Evolutionary conservation across 2,888 invertebrate genomes (phyloP).

Genomic region (Acheta domesticus): DNA sequence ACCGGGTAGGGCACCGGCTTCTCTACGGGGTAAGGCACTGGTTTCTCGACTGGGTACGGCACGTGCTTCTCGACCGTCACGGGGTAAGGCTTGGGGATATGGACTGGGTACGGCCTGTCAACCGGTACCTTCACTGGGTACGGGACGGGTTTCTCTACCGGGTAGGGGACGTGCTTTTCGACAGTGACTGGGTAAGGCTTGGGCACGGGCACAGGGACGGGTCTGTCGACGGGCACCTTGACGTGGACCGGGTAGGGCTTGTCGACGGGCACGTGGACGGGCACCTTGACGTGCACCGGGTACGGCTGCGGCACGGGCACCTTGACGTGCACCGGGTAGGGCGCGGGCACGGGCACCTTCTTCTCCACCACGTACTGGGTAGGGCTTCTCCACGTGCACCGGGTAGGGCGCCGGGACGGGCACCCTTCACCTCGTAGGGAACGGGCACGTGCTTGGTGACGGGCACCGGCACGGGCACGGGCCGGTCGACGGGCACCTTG

Average conservation of each 20-base stretch:
- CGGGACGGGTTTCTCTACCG: constrained; percentile 51
- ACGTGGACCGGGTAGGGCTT: constrained; percentile 69
- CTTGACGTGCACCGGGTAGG: constrained; percentile 68
- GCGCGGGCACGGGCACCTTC: constrained; percentile 66
- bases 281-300: constrained; percentile 44
- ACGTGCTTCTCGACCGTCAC: constrained; percentile 68
- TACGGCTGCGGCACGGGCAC: constrained; percentile 54
- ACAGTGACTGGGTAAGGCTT: constrained; percentile 63
- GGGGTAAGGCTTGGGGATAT: constrained; percentile 67
- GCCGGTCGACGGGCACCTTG: constrained; percentile 54
- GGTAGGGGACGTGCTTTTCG: constrained; percentile 42
- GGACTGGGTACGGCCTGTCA: constrained; percentile 67
- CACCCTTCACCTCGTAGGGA: constrained; percentile 47
- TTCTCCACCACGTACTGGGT: constrained; percentile 64
- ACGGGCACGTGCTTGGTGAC: constrained; percentile 78
- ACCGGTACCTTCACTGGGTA: constrained; percentile 73
- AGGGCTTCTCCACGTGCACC: constrained; percentile 64
- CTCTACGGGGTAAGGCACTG: constrained; percentile 66
- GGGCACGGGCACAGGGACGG: constrained; percentile 48
- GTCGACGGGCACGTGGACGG: constrained; percentile 60
- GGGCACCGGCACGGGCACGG: constrained; percentile 69
- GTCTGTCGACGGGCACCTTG: constrained; percentile 43
- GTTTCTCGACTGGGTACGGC: constrained; percentile 73
- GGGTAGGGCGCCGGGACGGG: constrained; percentile 54
- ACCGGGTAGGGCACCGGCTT: constrained; percentile 60